Conservation (phyloP, 64 coral and sea anemone genomes). For the Pocillopora verrucosa region DNA sequence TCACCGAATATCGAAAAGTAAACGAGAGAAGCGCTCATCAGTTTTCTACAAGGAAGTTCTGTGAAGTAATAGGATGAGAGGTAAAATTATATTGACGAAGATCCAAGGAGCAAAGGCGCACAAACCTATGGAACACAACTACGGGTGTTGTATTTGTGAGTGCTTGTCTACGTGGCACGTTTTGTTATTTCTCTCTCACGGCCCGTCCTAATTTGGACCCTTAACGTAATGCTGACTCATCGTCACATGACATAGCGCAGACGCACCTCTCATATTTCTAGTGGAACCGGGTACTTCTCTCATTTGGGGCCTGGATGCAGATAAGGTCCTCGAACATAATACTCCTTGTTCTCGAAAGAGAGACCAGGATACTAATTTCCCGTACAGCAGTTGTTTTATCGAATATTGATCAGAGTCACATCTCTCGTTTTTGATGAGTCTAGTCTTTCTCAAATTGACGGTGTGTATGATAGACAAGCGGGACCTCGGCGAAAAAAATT, state of each 20-base stretch:
- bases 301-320: neutral
- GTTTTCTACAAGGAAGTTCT: neutral
- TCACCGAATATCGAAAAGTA: neutral
- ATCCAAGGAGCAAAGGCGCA: slow-evolving; percentile 16
- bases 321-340: too few species aligned
- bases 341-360: too few species aligned
- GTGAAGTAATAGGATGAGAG: neutral
- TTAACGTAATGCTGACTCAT: slow-evolving; percentile 22
- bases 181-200: slow-evolving; percentile 5
- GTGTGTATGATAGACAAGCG: too few species aligned
- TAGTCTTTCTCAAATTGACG: too few species aligned
- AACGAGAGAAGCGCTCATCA: neutral
- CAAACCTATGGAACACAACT: slow-evolving; percentile 17
- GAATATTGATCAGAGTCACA: too few species aligned
- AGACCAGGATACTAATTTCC: too few species aligned
- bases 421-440: too few species aligned
- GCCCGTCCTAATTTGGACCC: slow-evolving; percentile 9
- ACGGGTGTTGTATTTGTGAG: neutral
- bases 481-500: too few species aligned
- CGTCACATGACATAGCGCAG: neutral
- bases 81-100: neutral
- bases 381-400: too few species aligned
- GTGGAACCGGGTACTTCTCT: neutral
- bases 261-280: neutral
- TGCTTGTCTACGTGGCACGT: neutral